Conservation (phyloP, 2,113 vertebrate genomes). For the Acrocephalus arundinaceus region DNA sequence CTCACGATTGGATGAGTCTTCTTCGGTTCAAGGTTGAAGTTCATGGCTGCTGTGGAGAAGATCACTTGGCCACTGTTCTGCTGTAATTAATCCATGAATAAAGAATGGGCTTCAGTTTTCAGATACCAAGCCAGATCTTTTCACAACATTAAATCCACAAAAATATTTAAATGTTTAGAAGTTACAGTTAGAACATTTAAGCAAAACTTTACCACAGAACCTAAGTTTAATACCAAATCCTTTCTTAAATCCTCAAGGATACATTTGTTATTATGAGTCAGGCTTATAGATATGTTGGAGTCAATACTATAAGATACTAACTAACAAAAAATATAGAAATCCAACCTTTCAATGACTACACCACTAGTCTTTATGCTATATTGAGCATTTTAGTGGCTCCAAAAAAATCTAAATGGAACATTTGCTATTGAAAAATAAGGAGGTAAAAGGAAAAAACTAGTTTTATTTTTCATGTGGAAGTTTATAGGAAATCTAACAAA, state of each 20-base stretch:
- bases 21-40: not conserved
- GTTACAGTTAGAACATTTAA: not conserved
- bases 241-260: not conserved
- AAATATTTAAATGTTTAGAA: not conserved
- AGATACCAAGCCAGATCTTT: not conserved
- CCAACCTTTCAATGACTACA: not conserved
- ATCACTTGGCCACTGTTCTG: constrained; percentile 6
- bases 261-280: not conserved
- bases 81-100: constrained; percentile 50
- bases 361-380: not conserved
- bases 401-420: not conserved
- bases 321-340: not conserved
- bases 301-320: not conserved
- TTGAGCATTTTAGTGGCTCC: not conserved
- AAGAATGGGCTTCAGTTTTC: constrained; percentile 41
- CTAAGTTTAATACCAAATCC: not conserved
- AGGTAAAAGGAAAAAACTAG: not conserved
- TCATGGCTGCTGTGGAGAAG: not conserved
- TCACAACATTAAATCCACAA: constrained; percentile 6
- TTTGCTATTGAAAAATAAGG: not conserved
- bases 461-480: not conserved
- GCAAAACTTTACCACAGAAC: not conserved
- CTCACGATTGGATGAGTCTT: constrained; percentile 43
- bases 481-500: not conserved
- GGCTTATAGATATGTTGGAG: not conserved